phyloP scores from a whole-genome alignment of 1,140 invertebrate genomes.

The Drosophila pachea region DNA sequence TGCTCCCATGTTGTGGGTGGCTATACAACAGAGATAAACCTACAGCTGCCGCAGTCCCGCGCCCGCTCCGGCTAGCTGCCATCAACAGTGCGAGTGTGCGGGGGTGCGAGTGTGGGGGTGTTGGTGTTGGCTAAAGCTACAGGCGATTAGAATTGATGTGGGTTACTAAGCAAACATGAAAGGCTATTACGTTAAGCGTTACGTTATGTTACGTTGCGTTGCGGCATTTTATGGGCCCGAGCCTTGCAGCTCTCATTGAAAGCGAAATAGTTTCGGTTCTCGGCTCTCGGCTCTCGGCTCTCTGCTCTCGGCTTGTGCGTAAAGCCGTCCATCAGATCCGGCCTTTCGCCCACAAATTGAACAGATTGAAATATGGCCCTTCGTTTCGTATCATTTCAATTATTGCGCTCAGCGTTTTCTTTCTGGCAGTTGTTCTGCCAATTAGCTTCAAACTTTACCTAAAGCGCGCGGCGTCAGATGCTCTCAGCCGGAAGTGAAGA shows the following conservation, averaged over 20 bases:
- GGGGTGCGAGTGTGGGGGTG: conserved; percentile 16
- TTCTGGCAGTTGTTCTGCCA: background rate
- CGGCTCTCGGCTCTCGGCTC: conserved; percentile 8
- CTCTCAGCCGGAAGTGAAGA: too few relatives aligned
- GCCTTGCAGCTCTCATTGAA: conserved; percentile 52
- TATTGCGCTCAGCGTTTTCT: background rate
- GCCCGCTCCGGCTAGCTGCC: background rate
- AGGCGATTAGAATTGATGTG: conserved; percentile 75
- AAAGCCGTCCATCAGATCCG: background rate
- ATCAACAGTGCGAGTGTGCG: conserved; percentile 9
- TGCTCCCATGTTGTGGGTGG: conserved; percentile 41
- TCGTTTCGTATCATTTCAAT: background rate
- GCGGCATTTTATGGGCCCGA: conserved; percentile 45
- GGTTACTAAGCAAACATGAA: conserved; percentile 78
- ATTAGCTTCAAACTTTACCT: conserved; percentile 2
- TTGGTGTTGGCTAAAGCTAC: conserved; percentile 47
- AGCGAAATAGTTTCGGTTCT: conserved; percentile 47
- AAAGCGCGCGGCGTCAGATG: background rate
- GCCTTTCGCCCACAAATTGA: conserved; percentile 45
- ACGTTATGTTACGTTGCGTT: conserved; percentile 60
- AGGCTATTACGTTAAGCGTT: conserved; percentile 76
- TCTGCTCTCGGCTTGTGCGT: background rate
- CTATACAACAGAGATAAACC: conserved; percentile 27
- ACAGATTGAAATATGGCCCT: conserved; percentile 14
- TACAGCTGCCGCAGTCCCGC: background rate